Conservation (phyloP, 1,140 invertebrate species). For the Lucilia cuprina region DNA sequence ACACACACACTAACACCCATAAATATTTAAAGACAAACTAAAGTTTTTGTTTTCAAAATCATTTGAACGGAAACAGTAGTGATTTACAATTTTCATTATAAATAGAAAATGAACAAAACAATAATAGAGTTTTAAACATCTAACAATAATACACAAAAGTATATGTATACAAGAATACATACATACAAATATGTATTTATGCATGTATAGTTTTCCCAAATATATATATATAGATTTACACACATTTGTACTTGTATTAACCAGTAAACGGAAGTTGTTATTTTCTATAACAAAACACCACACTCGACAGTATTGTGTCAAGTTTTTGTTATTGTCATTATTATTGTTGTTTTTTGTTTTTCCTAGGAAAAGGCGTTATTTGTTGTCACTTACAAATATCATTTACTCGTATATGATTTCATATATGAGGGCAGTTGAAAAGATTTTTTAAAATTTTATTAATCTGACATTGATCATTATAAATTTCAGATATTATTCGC, state of each 20-base stretch:
- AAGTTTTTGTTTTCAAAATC: neutral
- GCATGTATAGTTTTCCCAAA: conserved; percentile 42
- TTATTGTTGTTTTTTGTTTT: neutral
- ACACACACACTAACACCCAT: no score
- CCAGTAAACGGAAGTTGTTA: conserved; percentile 37
- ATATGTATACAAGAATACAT: neutral
- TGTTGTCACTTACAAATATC: conserved; percentile 18
- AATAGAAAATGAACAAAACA: conserved; percentile 3
- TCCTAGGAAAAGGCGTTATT: conserved; percentile 17
- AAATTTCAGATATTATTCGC: no score
- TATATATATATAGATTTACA: no score
- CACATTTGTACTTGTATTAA: conserved; percentile 42
- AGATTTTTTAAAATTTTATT: no score
- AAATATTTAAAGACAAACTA: neutral
- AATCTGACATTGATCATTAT: no score
- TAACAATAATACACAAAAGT: neutral
- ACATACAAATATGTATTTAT: conserved; percentile 54
- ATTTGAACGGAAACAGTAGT: conserved; percentile 15
- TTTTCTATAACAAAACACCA: conserved; percentile 26
- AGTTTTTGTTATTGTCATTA: neutral
- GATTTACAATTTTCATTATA: conserved; percentile 18
- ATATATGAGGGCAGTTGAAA: no score
- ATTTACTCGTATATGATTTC: no score
- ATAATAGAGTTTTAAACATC: neutral
- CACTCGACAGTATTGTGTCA: conserved; percentile 5